Base-by-base conservation (phyloP, 2,113 vertebrate species). In the Xenus cinereus region DNA sequence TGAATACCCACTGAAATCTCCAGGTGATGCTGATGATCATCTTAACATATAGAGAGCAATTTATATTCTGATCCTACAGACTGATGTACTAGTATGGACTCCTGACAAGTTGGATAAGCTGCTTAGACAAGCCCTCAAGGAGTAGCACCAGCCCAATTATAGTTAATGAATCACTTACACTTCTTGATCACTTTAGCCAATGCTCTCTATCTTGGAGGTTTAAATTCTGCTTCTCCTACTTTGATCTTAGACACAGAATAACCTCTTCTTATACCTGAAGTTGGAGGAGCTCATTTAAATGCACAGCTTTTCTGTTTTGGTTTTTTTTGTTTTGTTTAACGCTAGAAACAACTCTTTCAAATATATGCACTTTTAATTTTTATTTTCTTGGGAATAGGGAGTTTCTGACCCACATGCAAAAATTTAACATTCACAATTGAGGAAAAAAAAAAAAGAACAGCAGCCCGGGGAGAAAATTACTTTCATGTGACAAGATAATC, bases 131-230 rank as follows among this genome's bases (percentile, higher is more conserved):
- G 41, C 14, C 81, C 91, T 93, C 14, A 57, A 91, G 83, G 79
- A 81, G n/a, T 24, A 85, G n/a, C 66, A 84, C 33, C n/a, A 85
- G 39, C 45, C 78, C 50, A 97, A 85, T 94, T 95, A 90, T 66
- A 41, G 57, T 77, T 92, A 94, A 95, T 87, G 57, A 95, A 83
- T 90, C 89, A 66, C 69, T 92, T 93, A 69, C 3, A 45, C 30
- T 85, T 72, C 66, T 89, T 91, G 73, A 96, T 94, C 71, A 37
- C n/a, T 95, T 91, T 66, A 93, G 71, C 81, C 50, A 85, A 50
- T 76, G 78, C 53, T 91, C 51, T 76, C 10, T 73, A 81, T 91
- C 78, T 82, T 94, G 57, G 20, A 87, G 62, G 28, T 91, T 96
- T 94, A 93, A 93, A 20, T 66, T 91, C 45, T 32, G 17, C 13